Conservation (phyloP, 2,888 invertebrate species). For the Leucophenga montana region DNA sequence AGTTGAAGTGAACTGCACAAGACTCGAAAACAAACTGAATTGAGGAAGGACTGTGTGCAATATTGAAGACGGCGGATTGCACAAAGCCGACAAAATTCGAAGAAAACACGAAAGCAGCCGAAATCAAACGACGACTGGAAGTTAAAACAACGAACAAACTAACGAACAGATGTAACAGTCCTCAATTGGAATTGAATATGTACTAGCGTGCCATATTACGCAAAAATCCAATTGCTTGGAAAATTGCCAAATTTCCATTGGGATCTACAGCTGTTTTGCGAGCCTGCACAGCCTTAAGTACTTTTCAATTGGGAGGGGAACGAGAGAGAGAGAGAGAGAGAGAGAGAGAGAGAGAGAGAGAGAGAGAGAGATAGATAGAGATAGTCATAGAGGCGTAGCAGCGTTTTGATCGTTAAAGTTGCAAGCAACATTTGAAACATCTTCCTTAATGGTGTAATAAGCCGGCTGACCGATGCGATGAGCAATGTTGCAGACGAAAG, state of each 20-base stretch:
- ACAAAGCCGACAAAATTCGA: not conserved
- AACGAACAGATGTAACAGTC: not conserved
- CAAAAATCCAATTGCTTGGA: slow-evolving; percentile 25
- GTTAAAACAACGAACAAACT: not conserved
- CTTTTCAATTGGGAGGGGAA: too few relatives aligned
- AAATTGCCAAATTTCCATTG: slow-evolving; percentile 30
- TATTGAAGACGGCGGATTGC: not conserved
- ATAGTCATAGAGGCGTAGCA: not conserved
- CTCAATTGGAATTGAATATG: not conserved
- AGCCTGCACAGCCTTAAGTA: too few relatives aligned
- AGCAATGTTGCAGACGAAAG: too few relatives aligned
- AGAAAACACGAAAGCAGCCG: not conserved
- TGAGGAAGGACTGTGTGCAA: slow-evolving; percentile 33
- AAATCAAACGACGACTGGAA: not conserved
- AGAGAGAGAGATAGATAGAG: too few relatives aligned
- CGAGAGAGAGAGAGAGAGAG: not conserved
- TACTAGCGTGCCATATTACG: not conserved
- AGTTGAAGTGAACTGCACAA: slow-evolving; percentile 42
- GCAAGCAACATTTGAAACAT: too few relatives aligned
- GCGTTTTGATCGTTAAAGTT: too few relatives aligned
- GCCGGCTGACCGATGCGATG: too few relatives aligned
- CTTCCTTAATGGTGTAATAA: too few relatives aligned
- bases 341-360: not conserved
- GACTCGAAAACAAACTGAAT: slow-evolving; percentile 47
- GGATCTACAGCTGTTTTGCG: not conserved